Evolutionary conservation across 2,113 vertebrate genomes (phyloP), one percentile per base, ranked within the genome.

Genomic region (Promerops cafer): DNA sequence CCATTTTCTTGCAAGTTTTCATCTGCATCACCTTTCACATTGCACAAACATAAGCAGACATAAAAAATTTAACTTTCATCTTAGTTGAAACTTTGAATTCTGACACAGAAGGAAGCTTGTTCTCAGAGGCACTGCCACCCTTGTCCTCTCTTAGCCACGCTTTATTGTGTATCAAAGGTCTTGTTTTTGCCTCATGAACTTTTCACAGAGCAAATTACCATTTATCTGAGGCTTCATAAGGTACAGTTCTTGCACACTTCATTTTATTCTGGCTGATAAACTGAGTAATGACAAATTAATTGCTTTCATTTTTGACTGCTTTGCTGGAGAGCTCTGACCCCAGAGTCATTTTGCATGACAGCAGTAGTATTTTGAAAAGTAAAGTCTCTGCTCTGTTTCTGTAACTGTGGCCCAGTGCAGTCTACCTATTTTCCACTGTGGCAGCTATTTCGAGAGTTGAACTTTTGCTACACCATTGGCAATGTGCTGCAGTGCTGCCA

Each of bases 151-250:
- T 90, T 90, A 78, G 64, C 80, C 52, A 27, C 1, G 0, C 15
- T 60, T 50, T 77, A 44, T 81, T 77, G 39, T 70, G 76, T 92
- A 94, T 70, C 90, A 93, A 59, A 94, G 95, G 95, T 95, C 94
- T 95, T 93, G 89, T 52, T 95, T 97, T 95, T 94, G 64, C 89
- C 80, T 92, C 91, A 60, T 87, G 87, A 95, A 93, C 95, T 94
- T 95, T 93, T 95, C 94, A 93, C 89, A 80, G 89, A 96, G 91
- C 95, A 96, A 97, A 96, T 94, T 94, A 85, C 93, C 94, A 93
- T 95, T 96, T 91, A 94, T 91, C 75, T 76, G 84, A 96, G 91
- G 91, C 91, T 94, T 93, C 4, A 1, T 24, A 91, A 66, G 93
- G 87, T 87, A 66, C 54, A 91, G 84, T 85, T 94, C 71, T 91